These are phyloP conservation scores for Cephus sareptanus DNA, from an alignment of 2,888 invertebrate genomes.

Conservation along the genomic window DNA sequence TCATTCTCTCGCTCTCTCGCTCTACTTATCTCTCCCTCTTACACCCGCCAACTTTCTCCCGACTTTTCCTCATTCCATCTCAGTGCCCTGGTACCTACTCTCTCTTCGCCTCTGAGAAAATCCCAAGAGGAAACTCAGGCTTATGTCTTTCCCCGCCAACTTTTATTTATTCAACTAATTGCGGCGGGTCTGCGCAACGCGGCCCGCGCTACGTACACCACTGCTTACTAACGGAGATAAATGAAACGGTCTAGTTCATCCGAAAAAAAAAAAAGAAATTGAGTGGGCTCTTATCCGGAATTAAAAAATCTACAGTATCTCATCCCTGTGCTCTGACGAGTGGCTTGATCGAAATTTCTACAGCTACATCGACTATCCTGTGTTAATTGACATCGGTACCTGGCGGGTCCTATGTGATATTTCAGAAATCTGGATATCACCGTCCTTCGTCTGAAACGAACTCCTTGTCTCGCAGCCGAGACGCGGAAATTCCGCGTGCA, in stretches of 20 bases:
- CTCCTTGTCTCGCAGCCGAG: background rate
- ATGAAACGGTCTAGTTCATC: background rate
- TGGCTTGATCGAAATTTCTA: background rate
- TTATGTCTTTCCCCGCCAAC: conserved; percentile 29
- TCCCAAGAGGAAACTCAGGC: conserved; percentile 22
- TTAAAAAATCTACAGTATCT: background rate
- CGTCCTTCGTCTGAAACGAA: background rate
- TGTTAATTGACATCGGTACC: background rate
- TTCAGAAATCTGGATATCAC: background rate
- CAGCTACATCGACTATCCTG: background rate
- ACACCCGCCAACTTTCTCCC: conserved; percentile 15
- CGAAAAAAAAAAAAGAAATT: background rate
- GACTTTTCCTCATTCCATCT: conserved; percentile 12
- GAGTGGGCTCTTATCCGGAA: background rate
- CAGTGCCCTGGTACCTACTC: background rate
- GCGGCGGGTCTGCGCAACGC: conserved; percentile 27
- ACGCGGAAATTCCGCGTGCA: conserved; percentile 17
- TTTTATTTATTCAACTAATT: conserved; percentile 57
- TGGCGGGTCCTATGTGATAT: background rate
- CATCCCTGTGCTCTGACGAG: background rate
- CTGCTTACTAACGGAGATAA: conserved; percentile 3
- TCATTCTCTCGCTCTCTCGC: conserved; percentile 18
- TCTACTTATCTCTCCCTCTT: conserved; percentile 19
- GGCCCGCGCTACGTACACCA: background rate
- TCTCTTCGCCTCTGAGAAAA: conserved; percentile 13